Percentiles rank a stretch among this genome's conserved stretches.
These are phyloP conservation scores for Lasioglossum lativentre DNA, from an alignment of 2,888 invertebrate species.

Conservation along the genomic window DNA sequence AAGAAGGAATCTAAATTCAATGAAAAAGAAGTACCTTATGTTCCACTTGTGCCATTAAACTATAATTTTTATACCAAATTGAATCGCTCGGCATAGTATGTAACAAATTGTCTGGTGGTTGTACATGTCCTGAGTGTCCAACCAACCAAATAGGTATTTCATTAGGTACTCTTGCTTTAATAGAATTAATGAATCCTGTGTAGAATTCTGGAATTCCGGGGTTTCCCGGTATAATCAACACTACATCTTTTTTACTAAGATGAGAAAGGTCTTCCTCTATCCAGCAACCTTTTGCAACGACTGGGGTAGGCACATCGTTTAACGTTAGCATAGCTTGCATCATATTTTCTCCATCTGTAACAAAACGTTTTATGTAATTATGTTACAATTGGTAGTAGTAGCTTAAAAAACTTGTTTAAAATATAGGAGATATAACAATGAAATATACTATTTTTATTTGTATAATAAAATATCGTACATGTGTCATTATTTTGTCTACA, in stretches of 20 bases:
- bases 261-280: slow-evolving; percentile 83
- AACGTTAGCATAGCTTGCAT: slow-evolving; percentile 85
- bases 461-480: background rate
- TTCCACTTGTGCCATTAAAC: slow-evolving; percentile 91
- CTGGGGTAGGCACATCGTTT: slow-evolving; percentile 89
- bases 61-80: slow-evolving; percentile 86
- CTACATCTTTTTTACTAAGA: slow-evolving; percentile 86
- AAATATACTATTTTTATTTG: background rate
- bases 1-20: slow-evolving; percentile 69
- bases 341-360: slow-evolving; percentile 75
- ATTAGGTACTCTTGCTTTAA: slow-evolving; percentile 87
- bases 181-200: slow-evolving; percentile 88
- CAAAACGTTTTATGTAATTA: background rate
- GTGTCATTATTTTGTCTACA: background rate
- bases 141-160: slow-evolving; percentile 92
- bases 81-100: slow-evolving; percentile 70
- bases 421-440: background rate
- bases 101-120: slow-evolving; percentile 86
- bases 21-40: slow-evolving; percentile 88
- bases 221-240: slow-evolving; percentile 94
- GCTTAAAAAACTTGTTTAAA: background rate
- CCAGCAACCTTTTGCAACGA: slow-evolving; percentile 90
- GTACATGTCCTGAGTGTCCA: slow-evolving; percentile 93
- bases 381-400: background rate
- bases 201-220: slow-evolving; percentile 95